Percentiles rank a stretch among this genome's conserved stretches.
phyloP scores from a whole-genome alignment of 2,797 vertebrate genomes.

The Phalanger gymnotis region DNA sequence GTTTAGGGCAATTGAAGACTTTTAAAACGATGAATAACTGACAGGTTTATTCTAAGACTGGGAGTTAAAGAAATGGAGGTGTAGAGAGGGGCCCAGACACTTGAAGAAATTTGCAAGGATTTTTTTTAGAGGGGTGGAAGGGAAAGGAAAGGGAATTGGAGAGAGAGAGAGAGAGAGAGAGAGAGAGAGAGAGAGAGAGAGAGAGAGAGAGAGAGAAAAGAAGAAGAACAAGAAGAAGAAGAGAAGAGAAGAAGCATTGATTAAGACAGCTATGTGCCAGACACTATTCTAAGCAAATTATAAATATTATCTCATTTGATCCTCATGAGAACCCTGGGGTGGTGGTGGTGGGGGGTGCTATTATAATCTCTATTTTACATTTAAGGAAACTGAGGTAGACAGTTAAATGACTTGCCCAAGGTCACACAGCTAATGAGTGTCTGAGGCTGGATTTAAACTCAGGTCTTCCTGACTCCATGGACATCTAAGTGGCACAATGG shows the following conservation, averaged over 20 bases:
- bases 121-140: not conserved
- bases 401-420: not conserved
- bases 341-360: not conserved
- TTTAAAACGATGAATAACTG: conserved; percentile 1
- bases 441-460: not conserved
- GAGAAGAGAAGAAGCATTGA: not conserved
- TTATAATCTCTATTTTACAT: not conserved
- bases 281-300: not conserved
- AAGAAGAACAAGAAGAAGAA: not conserved
- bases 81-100: not conserved
- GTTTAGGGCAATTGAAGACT: not conserved
- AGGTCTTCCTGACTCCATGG: not conserved
- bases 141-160: not conserved
- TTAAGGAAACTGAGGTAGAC: not conserved
- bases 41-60: not conserved
- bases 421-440: not conserved
- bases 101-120: not conserved
- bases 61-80: not conserved
- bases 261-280: not conserved
- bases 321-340: not conserved
- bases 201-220: too few relatives aligned
- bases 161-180: too few relatives aligned
- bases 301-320: not conserved
- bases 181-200: too few relatives aligned
- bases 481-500: not conserved